Base-by-base conservation (phyloP, 2,888 invertebrate genomes). In the Athripsodes cinereus region DNA sequence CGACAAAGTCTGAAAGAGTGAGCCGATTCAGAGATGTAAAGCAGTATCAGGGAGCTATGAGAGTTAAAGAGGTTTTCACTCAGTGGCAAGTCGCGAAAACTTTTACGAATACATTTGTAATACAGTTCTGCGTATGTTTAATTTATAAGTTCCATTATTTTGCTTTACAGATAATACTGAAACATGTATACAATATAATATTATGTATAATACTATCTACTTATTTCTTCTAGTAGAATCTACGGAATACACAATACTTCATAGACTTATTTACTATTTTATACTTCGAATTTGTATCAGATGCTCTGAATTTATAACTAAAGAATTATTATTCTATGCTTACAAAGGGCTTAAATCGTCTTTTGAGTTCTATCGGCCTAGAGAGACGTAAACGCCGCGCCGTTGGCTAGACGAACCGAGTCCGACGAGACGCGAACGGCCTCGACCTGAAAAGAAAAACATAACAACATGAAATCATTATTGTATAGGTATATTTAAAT, bases 261-360 rank as follows among this genome's bases (percentile, higher is more conserved):
- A n/a, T n/a, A 13, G 40, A 40, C 40, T 40, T 40, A 40, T 16
- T 8, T 8, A 40, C 6, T 18, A 20, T 26, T 50, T 56, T 56
- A 56, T 56, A 56, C 56, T 56, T 52, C 48, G 35, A 35, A 8
- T 56, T 56, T 51, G 52, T 40, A 56, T 56, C 56, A 56, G 56
- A 56, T 56, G 56, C 56, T 56, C 56, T 56, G 56, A 20, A n/a
- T 40, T 16, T 18, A 55, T 16, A 16, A 22, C 26, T 56, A 52
- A 22, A 56, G 40, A 13, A 40, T 40, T 40, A 16, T 40, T 40
- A 31, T 31, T n/a, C n/a, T n/a, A n/a, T n/a, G n/a, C n/a, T n/a
- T n/a, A n/a, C 26, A 6, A 26, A 26, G 26, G 26, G 10, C 26
- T 26, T n/a, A n/a, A n/a, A n/a, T n/a, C n/a, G n/a, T n/a, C 3